Conservation (phyloP, 1,140 invertebrate species). For the Saxidomus purpurata region DNA sequence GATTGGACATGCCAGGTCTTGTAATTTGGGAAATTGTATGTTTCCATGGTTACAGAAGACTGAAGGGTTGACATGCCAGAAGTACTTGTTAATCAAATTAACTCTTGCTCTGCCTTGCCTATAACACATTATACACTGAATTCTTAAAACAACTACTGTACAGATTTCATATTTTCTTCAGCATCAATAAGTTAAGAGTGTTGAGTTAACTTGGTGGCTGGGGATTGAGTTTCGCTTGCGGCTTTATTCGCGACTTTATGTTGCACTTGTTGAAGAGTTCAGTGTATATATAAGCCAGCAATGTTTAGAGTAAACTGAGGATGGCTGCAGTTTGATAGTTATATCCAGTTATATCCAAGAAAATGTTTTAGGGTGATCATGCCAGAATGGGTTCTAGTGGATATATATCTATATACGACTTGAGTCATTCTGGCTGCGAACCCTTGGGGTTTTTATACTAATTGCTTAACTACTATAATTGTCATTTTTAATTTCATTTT, state of each 20-base stretch:
- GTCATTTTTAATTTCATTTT: background rate
- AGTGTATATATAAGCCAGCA: slow-evolving; percentile 35
- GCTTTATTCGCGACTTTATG: too few species aligned
- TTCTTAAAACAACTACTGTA: background rate
- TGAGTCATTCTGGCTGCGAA: background rate
- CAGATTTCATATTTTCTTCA: background rate
- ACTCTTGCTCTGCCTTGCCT: slow-evolving; percentile 48
- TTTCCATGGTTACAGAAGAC: slow-evolving; percentile 43
- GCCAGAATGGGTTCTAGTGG: too few species aligned
- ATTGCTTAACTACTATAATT: background rate
- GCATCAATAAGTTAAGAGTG: too few species aligned
- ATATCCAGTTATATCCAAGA: background rate
- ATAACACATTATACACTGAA: slow-evolving; percentile 15
- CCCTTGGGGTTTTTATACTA: background rate
- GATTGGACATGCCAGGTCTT: too few species aligned
- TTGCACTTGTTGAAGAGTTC: background rate
- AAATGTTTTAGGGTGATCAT: too few species aligned
- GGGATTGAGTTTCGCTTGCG: too few species aligned
- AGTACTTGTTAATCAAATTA: slow-evolving; percentile 14
- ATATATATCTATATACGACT: background rate
- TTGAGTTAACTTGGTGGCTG: too few species aligned
- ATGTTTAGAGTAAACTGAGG: slow-evolving; percentile 38
- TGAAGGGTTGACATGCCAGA: slow-evolving; percentile 25
- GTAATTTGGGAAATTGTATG: background rate
- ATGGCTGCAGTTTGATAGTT: slow-evolving; percentile 26